Conservation (phyloP, 2,113 vertebrate genomes). For the Quiscalus mexicanus region DNA sequence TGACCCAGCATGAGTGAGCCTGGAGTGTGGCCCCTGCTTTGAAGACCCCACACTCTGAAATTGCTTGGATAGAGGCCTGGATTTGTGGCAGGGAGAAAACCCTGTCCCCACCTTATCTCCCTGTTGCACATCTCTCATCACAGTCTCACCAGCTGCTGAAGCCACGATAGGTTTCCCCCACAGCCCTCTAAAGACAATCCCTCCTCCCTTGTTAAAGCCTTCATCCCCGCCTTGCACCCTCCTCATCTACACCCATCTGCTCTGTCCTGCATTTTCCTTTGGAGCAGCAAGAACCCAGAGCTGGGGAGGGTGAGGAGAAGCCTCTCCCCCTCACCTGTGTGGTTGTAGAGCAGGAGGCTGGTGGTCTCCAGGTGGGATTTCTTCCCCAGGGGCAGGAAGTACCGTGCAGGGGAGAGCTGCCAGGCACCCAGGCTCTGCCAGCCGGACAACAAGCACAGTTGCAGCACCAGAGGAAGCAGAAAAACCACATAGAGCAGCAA, state of each 20-base stretch:
- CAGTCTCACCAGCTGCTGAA: neutral
- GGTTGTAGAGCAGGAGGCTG: slow-evolving; percentile 71
- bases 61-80: neutral
- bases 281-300: neutral
- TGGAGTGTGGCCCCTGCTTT: neutral
- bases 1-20: neutral
- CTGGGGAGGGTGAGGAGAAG: neutral
- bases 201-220: neutral
- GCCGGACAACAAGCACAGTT: neutral
- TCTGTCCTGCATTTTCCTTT: neutral
- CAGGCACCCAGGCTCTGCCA: neutral
- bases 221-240: neutral
- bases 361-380: slow-evolving; percentile 60
- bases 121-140: neutral
- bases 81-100: neutral
- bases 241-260: neutral
- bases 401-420: slow-evolving; percentile 53
- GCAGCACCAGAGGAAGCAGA: slow-evolving; percentile 44
- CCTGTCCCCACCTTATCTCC: neutral
- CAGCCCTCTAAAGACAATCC: neutral
- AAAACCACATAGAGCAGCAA: slow-evolving; percentile 39
- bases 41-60: neutral
- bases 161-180: neutral
- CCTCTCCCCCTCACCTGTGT: neutral
- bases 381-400: slow-evolving; percentile 75